Conservation (phyloP, 2,797 vertebrate species). For the Halcyon chelicuti region DNA sequence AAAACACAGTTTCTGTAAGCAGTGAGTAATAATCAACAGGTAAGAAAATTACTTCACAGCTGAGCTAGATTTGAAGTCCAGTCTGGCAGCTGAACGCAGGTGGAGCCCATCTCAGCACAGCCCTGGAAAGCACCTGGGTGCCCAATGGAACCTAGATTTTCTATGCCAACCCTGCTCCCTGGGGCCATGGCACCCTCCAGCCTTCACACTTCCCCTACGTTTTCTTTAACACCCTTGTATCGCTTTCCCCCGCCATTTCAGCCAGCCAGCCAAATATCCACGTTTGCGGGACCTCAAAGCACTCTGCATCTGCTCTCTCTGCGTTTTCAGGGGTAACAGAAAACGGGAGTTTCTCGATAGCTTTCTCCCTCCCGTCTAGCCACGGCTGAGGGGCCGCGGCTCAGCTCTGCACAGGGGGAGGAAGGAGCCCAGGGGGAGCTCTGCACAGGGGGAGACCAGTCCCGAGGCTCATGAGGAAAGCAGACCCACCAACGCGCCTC, state of each 20-base stretch:
- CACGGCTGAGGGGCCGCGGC: accelerated
- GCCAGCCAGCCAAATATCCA: accelerated
- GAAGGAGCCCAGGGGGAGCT: no score
- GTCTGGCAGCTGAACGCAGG: no score
- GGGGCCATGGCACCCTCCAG: not conserved
- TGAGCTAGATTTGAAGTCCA: not conserved
- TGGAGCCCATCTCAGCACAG: not conserved
- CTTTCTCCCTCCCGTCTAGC: not conserved
- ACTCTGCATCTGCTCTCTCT: not conserved
- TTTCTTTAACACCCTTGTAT: not conserved
- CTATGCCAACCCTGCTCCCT: not conserved
- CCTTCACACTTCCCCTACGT: accelerated
- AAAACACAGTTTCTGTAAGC: not conserved
- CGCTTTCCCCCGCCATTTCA: not conserved
- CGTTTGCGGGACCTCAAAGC: not conserved
- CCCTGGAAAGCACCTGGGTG: accelerated
- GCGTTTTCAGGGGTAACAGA: accelerated
- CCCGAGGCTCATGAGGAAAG: accelerated
- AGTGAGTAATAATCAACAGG: not conserved
- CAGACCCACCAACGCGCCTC: accelerated
- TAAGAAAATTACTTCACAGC: not conserved
- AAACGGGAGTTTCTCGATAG: not conserved
- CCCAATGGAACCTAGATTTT: not conserved
- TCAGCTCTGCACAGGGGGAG: accelerated
- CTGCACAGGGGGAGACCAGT: accelerated